Evolutionary conservation across 2,797 vertebrate species (phyloP), one percentile per base, ranked within the genome.

Genomic region (Ctenopoma multispine): DNA sequence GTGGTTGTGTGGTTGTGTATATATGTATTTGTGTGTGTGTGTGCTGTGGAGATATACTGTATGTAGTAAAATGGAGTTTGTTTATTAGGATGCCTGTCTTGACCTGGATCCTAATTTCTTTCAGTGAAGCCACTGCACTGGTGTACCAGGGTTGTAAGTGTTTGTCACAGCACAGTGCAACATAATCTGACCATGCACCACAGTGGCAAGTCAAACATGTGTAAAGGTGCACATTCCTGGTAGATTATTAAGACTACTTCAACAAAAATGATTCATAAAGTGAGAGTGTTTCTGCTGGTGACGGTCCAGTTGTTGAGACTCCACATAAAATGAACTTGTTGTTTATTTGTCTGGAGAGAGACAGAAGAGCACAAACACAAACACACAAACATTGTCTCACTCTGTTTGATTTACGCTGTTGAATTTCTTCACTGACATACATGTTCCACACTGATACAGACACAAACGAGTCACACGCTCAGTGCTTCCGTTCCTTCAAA

Each of bases 341-440:
- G 27, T 24, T 2, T 2, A 29, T 29, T 29, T 29, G 27, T 29
- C 27, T 23, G 34, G 0, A 24, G 21, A 12, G 23, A 23, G 51
- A 44, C 8, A 46, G 29, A 29, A 20, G 20, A 44, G 13, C 17
- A 53, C 47, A 49, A 47, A 51, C 17, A 53, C 47, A 49, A 47
- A 51, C 46, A 73, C 57, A 65, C 36, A 56, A 7, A 73, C 0
- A 56, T 53, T 4, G 23, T 71, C 29, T 60, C 41, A 7, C 51
- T 69, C 7, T 4, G 66, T 74, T 67, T 4, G 63, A 71, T 67
- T 69, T 44, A 14, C 23, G 47, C 31, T 8, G 23, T 68, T 72
- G 54, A 36, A 63, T 72, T 63, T 59, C 29, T 18, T 38, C 43
- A 11, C 4, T 3, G 12, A 5, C 47, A 34, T 24, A 24, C 56